These are phyloP conservation scores for Laspeyria flexula DNA, from an alignment of 2,888 invertebrate species.

Conservation along the genomic window DNA sequence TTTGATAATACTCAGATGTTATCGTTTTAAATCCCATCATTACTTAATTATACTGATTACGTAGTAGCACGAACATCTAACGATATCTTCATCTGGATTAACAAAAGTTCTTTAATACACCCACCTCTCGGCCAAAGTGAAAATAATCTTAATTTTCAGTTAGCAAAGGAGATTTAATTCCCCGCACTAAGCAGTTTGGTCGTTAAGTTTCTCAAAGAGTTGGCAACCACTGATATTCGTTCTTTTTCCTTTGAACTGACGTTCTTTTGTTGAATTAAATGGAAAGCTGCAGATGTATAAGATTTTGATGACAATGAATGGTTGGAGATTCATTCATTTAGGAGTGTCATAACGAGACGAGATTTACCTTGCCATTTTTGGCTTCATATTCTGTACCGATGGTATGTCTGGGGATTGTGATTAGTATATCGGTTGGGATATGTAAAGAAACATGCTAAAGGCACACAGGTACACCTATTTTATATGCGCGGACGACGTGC, in stretches of 20 bases:
- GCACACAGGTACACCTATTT: too few species aligned
- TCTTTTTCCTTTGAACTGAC: slow-evolving; percentile 5
- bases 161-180: slow-evolving; percentile 14
- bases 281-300: not conserved
- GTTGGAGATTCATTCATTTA: not conserved
- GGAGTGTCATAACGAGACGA: too few species aligned
- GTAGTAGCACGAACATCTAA: not conserved
- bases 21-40: too few species aligned
- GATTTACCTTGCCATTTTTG: too few species aligned
- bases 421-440: too few species aligned
- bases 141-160: slow-evolving; percentile 24
- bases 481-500: too few species aligned
- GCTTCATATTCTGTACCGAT: too few species aligned
- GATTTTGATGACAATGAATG: not conserved
- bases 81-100: not conserved
- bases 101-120: not conserved
- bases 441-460: too few species aligned
- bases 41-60: too few species aligned
- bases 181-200: slow-evolving; percentile 10
- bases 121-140: not conserved
- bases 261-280: slow-evolving; percentile 1
- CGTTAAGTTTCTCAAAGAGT: slow-evolving; percentile 10
- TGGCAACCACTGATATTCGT: slow-evolving; percentile 1
- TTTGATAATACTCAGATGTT: too few species aligned
- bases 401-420: too few species aligned